phyloP scores from a whole-genome alignment of 2,113 vertebrate genomes.

The Athene noctua region DNA sequence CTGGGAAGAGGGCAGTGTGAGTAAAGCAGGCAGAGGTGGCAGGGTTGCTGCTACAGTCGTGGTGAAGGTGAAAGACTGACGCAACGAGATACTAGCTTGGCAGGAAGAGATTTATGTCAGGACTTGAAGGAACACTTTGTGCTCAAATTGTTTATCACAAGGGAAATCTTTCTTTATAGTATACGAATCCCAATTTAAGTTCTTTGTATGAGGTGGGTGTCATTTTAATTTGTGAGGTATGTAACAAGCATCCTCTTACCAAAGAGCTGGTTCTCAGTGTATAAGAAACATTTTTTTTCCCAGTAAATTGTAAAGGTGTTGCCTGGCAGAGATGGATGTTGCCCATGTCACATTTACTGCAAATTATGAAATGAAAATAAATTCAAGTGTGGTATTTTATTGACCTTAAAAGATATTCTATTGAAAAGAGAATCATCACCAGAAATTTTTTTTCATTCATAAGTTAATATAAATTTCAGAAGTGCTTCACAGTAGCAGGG shows the following conservation, averaged over 20 bases:
- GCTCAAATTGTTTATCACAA: slow-evolving; percentile 26
- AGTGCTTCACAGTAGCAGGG: background rate
- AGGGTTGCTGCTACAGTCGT: background rate
- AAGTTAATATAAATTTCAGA: background rate
- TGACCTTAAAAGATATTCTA: background rate
- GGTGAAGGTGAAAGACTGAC: background rate
- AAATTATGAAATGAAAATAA: background rate
- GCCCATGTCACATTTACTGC: background rate
- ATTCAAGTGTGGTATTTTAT: background rate
- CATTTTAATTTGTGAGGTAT: background rate
- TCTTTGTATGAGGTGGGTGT: background rate
- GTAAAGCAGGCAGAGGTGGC: background rate
- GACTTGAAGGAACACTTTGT: slow-evolving; percentile 57
- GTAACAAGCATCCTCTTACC: background rate
- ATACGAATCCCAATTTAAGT: background rate
- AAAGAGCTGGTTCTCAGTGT: background rate
- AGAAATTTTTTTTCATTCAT: background rate
- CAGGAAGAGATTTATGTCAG: slow-evolving; percentile 31
- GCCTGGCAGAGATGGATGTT: background rate
- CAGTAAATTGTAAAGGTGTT: background rate
- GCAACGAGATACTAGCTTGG: background rate
- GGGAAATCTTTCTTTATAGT: background rate
- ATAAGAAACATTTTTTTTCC: background rate
- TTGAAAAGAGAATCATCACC: background rate
- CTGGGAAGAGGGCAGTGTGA: background rate